Evolutionary conservation across 2,797 vertebrate genomes (phyloP).

Genomic region (Spondyliosoma cantharus): DNA sequence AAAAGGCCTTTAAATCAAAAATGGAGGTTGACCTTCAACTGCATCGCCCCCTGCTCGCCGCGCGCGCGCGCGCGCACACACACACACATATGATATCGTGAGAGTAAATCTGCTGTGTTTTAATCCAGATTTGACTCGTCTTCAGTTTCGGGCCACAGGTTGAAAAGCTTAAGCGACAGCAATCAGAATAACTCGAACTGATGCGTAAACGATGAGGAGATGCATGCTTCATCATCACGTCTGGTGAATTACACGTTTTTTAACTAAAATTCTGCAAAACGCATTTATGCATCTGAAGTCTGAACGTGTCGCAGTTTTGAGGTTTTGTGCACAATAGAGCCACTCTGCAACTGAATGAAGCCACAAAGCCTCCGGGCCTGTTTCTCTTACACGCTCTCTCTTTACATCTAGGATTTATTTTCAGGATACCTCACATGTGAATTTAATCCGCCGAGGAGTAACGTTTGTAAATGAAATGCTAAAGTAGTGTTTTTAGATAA

Average conservation of each 20-base stretch:
- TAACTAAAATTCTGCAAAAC: not conserved
- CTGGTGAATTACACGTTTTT: not conserved
- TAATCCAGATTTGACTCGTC: not conserved
- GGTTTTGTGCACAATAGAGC: not conserved
- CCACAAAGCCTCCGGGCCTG: not conserved
- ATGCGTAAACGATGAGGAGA: not conserved
- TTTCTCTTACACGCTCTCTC: not conserved
- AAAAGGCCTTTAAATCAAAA: not conserved
- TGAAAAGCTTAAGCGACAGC: not conserved
- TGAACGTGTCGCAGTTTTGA: not conserved
- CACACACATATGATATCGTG: not conserved
- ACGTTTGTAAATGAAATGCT: not conserved
- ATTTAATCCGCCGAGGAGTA: not conserved
- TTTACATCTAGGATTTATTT: not conserved
- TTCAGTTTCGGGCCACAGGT: not conserved
- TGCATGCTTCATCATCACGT: not conserved
- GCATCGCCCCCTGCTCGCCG: not conserved
- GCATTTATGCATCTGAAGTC: not conserved
- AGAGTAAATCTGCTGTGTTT: not conserved
- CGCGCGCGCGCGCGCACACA: not conserved
- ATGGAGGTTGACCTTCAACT: not conserved
- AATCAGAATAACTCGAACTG: not conserved
- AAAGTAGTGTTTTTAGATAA: too few species aligned
- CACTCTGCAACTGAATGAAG: not conserved
- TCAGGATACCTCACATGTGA: not conserved